Base-by-base conservation (phyloP, 2,888 invertebrate genomes). In the Oegoconia quadripuncta region DNA sequence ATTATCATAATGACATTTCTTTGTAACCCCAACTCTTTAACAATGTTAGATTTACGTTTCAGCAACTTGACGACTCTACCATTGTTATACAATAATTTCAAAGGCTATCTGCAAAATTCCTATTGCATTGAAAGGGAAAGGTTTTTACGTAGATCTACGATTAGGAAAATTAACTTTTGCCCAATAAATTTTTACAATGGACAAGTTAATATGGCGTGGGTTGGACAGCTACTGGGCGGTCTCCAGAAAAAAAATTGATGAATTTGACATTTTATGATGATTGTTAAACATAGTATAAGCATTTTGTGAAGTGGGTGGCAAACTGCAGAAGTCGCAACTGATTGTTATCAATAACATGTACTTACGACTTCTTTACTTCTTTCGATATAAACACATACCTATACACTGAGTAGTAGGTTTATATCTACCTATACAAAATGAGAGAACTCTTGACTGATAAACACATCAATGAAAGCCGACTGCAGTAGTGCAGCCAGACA, bases 1-100 rank as follows among this genome's bases (percentile, higher is more conserved):
- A 83, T 83, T 81, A 80, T 38, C 50, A 61, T 79, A 78, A 80
- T 70, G 71, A 71, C 64, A 67, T 74, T 74, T 68, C 70, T 67
- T 78, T 82, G 77, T 76, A 56, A 37, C 25, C n/a, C n/a, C 34
- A 37, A 37, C 54, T 8, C 39, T 34, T 25, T 22, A 9, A 17
- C 36, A 37, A 37, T 30, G 8, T 32, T 29, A 25, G 27, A n/a
- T 34, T 34, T 29, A 20, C 30, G 14, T 26, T 11, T 23, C 6
- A 20, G 25, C 34, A 34, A 39, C 3, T 36, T 29, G 30, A 26
- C 31, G 39, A 41, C 33, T 32, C 25, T 6, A 25, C n/a, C n/a
- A n/a, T n/a, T n/a, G n/a, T n/a, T n/a, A n/a, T n/a, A n/a, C n/a
- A n/a, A n/a, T n/a, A n/a, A n/a, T n/a, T n/a, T n/a, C n/a, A n/a